Percentiles rank a stretch among this genome's conserved stretches.
These are phyloP conservation scores for Parus major DNA, from an alignment of 2,113 vertebrate genomes.

Conservation along the genomic window DNA sequence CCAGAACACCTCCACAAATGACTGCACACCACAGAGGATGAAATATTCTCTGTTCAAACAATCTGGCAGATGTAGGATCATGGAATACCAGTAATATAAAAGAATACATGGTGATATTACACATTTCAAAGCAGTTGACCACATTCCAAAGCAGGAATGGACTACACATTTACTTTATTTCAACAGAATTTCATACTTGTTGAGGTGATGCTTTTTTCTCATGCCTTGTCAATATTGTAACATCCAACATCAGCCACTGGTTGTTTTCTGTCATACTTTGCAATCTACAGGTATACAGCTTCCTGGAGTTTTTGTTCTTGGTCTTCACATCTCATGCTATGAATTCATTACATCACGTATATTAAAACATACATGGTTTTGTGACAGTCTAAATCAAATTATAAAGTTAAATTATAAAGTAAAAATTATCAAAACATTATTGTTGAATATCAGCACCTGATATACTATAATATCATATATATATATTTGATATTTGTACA, in stretches of 20 bases:
- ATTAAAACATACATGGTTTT: background rate
- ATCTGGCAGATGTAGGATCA: fast-evolving
- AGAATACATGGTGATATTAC: background rate
- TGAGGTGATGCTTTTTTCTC: background rate
- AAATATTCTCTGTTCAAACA: background rate
- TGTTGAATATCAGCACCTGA: background rate
- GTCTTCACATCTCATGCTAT: background rate
- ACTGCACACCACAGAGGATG: background rate
- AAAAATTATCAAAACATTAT: background rate
- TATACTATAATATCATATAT: background rate
- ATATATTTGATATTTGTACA: background rate
- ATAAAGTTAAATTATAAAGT: background rate
- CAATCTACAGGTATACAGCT: background rate
- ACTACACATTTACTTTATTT: background rate
- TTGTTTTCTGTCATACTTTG: background rate
- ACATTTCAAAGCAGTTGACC: background rate
- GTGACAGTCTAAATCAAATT: background rate
- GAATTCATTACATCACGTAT: background rate
- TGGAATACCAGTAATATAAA: background rate
- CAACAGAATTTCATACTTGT: background rate
- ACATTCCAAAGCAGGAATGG: background rate
- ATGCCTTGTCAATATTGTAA: background rate
- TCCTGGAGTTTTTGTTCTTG: background rate
- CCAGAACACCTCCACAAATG: background rate
- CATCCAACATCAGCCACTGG: background rate